phyloP scores from a whole-genome alignment of 2,113 vertebrate genomes.

The Orthonyx spaldingii region DNA sequence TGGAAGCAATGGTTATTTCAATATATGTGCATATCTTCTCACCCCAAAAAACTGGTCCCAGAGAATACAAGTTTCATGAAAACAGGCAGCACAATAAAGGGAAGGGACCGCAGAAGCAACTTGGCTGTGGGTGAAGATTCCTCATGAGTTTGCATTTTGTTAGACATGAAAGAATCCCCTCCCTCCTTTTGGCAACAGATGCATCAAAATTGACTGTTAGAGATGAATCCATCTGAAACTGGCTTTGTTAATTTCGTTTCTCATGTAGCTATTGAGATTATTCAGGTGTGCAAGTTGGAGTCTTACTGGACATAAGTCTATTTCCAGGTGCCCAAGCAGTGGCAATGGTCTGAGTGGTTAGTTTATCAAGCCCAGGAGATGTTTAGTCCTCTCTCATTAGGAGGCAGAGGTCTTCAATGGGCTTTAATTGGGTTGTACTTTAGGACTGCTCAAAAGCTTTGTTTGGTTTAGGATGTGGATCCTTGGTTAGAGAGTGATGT shows the following conservation, averaged over 20 bases:
- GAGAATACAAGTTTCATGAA: neutral
- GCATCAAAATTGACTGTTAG: neutral
- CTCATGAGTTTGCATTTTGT: neutral
- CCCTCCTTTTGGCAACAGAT: conserved; percentile 13
- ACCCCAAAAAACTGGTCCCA: neutral
- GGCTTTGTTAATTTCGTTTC: neutral
- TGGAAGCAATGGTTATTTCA: neutral
- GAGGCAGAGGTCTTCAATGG: neutral
- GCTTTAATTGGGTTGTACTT: neutral
- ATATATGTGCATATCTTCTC: neutral
- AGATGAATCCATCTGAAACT: neutral
- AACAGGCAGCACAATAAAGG: neutral
- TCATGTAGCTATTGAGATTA: neutral
- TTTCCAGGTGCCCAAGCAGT: neutral
- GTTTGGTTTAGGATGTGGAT: neutral
- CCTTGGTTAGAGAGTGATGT: neutral
- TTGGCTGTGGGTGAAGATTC: neutral
- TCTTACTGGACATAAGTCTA: neutral
- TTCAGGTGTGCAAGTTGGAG: neutral
- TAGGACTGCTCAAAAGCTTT: neutral
- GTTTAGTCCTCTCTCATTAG: neutral
- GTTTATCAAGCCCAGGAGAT: neutral
- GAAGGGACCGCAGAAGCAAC: neutral
- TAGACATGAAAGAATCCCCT: conserved; percentile 16
- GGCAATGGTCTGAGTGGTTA: neutral